Base-by-base conservation (phyloP, 2,113 vertebrate species). In the Lophochroa leadbeateri region DNA sequence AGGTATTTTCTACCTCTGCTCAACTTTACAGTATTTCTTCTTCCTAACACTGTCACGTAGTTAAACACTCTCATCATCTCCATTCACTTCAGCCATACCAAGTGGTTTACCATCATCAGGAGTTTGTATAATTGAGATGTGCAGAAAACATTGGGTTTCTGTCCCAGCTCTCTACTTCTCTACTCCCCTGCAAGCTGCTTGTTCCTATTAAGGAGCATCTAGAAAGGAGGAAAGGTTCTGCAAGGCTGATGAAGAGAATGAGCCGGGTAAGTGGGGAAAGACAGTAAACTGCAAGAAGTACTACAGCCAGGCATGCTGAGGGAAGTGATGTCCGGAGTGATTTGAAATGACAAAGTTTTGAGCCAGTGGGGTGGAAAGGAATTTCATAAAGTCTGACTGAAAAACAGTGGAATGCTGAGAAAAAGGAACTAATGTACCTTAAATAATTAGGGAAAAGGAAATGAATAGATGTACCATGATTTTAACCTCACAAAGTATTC, bases 271-370 rank as follows among this genome's bases (percentile, higher is more conserved):
- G 13, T 0, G 1, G 37, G 57, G 52, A 11, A 20, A 44, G 49
- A 20, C 27, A 9, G 29, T 4, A 17, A 88, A 41, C 0, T 6
- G 35, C 15, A 49, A 86, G 17, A 11, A 65, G 63, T 15, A 2
- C 10, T 16, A 5, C 49, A 39, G 63, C 23, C 35, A 28, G 55
- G 20, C 0, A 0, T 1, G 47, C 7, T 5, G 44, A 16, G 57
- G 39, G 39, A 44, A 31, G 29, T 1, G 20, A 15, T 28, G 18
- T 12, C 47, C 52, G 41, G 13, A 21, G 37, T 41, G 15, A 41
- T 75, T 46, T 29, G 70, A 47, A 63, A 21, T 17, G n/a, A 53
- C 28, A 41, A 7, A 7, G 9, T 11, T 44, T 61, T 63, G 6
- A 74, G 33, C 11, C 72, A 47, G 23, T 17, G 29, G 10, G 14